phyloP scores from a whole-genome alignment of 2,113 vertebrate genomes.

The Cardinalis cardinalis region DNA sequence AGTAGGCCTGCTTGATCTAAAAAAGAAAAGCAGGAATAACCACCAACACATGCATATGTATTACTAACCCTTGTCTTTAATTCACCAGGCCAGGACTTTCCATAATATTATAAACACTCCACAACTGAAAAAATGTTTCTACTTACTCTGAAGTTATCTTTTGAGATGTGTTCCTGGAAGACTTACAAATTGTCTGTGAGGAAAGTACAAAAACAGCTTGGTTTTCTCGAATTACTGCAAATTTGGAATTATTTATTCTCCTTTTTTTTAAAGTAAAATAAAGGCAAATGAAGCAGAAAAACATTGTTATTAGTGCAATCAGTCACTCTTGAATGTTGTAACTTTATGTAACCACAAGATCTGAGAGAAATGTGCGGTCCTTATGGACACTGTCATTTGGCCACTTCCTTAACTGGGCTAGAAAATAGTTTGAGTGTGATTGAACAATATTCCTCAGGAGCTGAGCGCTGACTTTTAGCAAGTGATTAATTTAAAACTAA shows the following conservation, averaged over 20 bases:
- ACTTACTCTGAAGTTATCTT: not conserved
- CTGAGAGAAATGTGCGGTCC: not conserved
- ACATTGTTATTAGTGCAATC: not conserved
- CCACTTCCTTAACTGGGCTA: not conserved
- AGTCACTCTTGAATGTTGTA: rapidly evolving
- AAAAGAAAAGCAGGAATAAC: not conserved
- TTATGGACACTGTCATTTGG: not conserved
- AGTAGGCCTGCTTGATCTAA: not conserved
- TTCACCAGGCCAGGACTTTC: not conserved
- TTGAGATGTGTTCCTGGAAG: not conserved
- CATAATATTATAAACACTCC: not conserved
- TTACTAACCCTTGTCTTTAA: not conserved
- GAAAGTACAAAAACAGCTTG: not conserved
- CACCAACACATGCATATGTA: rapidly evolving
- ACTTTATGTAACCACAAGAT: not conserved
- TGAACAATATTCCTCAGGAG: not conserved
- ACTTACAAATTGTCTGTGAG: not conserved
- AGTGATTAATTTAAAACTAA: not conserved
- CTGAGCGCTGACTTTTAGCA: not conserved
- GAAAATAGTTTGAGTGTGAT: not conserved
- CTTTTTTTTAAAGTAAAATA: not conserved
- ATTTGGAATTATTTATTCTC: not conserved
- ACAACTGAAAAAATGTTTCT: not conserved
- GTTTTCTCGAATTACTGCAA: not conserved
- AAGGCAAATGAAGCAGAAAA: not conserved